Evolutionary conservation across 2,113 vertebrate species (phyloP), one percentile per base, ranked within the genome.

Genomic region (Plecturocebus donacophilus): DNA sequence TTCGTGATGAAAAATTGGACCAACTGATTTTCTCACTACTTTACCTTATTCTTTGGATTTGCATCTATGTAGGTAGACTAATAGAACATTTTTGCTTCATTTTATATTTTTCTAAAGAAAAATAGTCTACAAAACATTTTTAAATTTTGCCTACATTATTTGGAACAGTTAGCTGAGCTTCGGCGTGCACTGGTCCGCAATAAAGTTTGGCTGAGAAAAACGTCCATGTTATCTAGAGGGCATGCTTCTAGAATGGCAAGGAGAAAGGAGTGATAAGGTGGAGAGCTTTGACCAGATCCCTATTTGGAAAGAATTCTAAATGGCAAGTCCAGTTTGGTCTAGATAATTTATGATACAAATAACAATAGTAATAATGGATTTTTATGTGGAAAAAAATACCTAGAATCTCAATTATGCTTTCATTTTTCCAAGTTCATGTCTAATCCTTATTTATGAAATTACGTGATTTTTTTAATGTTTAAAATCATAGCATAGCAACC

Each of bases 71-170:
- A 27, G 76, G 19, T 71, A 70, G 4, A 23, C 40, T 94, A 81
- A 45, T 9, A 80, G 23, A 90, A 75, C 19, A 45, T 54, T 71
- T 52, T 61, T 32, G 12, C 17, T 58, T 8, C 38, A 61, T 91
- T 84, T 96, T 89, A 4, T 64, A 56, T 85, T 91, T 81, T 88
- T 91, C 23, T 25, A 84, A 75, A 64, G 64, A 85, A 96, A 88
- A 91, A 30, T 25, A 92, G 32, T 52, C 17, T 40, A 66, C 5
- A 32, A 61, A 93, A 66, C 19, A 3, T 71, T 84, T 93, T 27
- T 3, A 64, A 82, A 68, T 71, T 77, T 84, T 66, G 1, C 38
- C 54, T 30, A 21, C 23, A 14, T 96, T 64, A 54, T 79, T 95
- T 94, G 70, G 19, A 27, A 81, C 4, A 42, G 6, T 49, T 52